These are phyloP conservation scores for Macroglossus sobrinus DNA, from an alignment of 2,113 vertebrate genomes.

Conservation along the genomic window DNA sequence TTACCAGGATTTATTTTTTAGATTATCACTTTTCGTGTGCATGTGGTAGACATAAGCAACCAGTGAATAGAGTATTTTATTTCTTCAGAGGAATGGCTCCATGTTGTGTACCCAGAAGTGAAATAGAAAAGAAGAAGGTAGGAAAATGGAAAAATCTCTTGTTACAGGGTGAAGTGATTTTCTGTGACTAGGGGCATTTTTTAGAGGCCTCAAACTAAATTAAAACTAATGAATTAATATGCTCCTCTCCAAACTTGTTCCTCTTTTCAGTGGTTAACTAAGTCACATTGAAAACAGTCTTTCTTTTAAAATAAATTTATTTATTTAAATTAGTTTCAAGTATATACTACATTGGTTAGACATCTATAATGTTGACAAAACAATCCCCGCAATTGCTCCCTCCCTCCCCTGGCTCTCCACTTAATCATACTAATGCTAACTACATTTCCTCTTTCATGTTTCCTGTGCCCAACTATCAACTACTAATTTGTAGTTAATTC, in stretches of 20 bases:
- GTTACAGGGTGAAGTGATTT: background rate
- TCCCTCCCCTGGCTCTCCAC: too few relatives aligned
- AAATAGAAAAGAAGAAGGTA: background rate
- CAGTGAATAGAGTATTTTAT: background rate
- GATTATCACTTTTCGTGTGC: background rate
- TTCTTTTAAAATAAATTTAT: too few relatives aligned
- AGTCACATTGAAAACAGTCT: background rate
- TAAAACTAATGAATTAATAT: background rate
- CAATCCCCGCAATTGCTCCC: too few relatives aligned
- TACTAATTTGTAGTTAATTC: too few relatives aligned
- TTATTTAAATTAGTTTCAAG: too few relatives aligned
- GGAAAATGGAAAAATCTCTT: background rate
- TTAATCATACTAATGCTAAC: too few relatives aligned
- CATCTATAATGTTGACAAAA: too few relatives aligned
- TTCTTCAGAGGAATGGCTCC: background rate
- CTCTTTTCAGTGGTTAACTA: background rate
- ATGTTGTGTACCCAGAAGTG: background rate
- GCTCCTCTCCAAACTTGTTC: background rate
- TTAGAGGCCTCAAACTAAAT: background rate
- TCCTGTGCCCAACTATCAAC: too few relatives aligned
- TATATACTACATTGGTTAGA: too few relatives aligned
- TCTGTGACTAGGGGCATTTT: background rate
- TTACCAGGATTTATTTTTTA: background rate
- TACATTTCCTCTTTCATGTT: too few relatives aligned
- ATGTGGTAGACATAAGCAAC: background rate